Percentiles rank a stretch among this genome's conserved stretches.
Conservation (phyloP, 1,140 invertebrate species). For the Drosophila trapezifrons region DNA sequence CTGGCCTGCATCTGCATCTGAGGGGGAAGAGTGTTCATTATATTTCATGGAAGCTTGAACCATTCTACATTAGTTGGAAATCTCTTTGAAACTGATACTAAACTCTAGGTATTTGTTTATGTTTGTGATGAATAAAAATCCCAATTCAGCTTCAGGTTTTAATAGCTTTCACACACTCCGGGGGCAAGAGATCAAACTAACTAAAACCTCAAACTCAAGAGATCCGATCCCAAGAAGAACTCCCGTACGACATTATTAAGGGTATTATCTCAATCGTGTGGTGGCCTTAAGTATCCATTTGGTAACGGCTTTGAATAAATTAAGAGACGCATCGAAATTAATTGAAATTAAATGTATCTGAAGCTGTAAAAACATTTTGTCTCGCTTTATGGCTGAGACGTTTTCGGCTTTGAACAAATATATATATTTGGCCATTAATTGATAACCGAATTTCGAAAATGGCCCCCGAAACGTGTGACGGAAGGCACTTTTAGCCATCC, state of each 20-base stretch:
- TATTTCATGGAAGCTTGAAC: background rate
- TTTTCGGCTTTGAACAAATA: conserved; percentile 59
- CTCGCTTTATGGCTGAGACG: conserved; percentile 45
- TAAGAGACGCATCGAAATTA: conserved; percentile 45
- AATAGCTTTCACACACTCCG: conserved; percentile 76
- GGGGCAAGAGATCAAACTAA: conserved; percentile 30
- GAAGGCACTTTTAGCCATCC: conserved; percentile 64
- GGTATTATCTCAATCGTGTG: conserved; percentile 42
- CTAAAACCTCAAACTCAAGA: conserved; percentile 26
- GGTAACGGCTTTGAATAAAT: conserved; percentile 69
- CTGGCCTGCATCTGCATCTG: no score
- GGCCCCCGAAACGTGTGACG: conserved; percentile 62
- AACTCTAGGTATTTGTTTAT: background rate
- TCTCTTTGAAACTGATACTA: background rate
- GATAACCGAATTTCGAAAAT: conserved; percentile 68
- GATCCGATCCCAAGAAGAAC: background rate
- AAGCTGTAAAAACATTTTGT: conserved; percentile 69
- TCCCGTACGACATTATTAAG: conserved; percentile 44
- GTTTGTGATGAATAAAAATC: background rate
- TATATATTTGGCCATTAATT: conserved; percentile 73
- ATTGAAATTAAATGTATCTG: conserved; percentile 63
- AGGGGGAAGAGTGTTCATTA: background rate
- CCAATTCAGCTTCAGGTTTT: conserved; percentile 30
- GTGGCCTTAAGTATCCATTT: conserved; percentile 65
- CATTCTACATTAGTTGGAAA: background rate